Conservation (phyloP, 2,888 invertebrate species). For the Norana najaformis region DNA sequence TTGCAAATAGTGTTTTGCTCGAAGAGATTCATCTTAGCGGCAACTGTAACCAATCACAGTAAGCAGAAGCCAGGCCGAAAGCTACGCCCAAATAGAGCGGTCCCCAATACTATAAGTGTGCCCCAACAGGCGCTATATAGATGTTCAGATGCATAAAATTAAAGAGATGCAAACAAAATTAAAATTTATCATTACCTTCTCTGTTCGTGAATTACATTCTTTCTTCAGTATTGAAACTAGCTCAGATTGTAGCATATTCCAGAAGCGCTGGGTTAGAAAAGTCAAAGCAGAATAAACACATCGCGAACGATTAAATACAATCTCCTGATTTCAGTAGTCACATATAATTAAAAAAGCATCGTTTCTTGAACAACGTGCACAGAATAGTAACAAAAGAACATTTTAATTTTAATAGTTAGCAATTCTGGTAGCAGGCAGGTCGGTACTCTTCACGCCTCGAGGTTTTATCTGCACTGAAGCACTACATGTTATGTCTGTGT, state of each 20-base stretch:
- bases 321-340: not conserved
- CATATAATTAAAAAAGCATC: not conserved
- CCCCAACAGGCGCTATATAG: not conserved
- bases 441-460: not conserved
- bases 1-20: too few species aligned
- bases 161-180: not conserved
- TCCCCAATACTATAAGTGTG: too few species aligned
- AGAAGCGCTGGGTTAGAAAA: not conserved
- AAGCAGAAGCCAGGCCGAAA: too few species aligned
- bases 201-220: constrained; percentile 19
- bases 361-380: too few species aligned
- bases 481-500: not conserved
- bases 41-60: too few species aligned
- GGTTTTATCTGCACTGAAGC: not conserved
- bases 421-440: not conserved
- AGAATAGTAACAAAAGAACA: not conserved
- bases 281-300: not conserved
- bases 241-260: constrained; percentile 19
- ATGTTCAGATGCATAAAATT: not conserved
- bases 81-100: too few species aligned
- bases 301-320: not conserved
- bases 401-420: not conserved
- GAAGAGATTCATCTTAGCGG: too few species aligned
- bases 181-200: not conserved
- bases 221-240: constrained; percentile 16